phyloP scores from a whole-genome alignment of 2,888 invertebrate species.

The Luperina nickerlii region DNA sequence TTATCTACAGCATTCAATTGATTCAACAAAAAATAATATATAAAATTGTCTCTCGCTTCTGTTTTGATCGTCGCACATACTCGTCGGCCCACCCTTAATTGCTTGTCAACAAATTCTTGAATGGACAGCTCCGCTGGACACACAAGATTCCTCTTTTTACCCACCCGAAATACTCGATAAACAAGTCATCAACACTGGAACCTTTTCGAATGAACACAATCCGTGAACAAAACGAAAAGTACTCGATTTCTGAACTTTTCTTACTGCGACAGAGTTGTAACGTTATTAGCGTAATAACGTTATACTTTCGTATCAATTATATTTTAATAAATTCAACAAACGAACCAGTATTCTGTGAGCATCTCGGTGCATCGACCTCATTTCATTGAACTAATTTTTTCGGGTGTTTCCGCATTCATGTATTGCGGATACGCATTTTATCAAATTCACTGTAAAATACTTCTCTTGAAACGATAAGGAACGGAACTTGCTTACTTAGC shows the following conservation, averaged over 20 bases:
- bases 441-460: conserved; percentile 19
- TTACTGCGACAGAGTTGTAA: conserved; percentile 68
- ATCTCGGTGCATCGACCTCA: conserved; percentile 66
- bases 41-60: conserved; percentile 70
- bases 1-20: conserved; percentile 64
- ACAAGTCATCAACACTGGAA: conserved; percentile 80
- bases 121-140: conserved; percentile 81
- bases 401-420: conserved; percentile 40
- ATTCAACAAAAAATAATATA: conserved; percentile 67
- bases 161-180: conserved; percentile 80
- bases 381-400: conserved; percentile 58
- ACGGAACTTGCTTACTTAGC: background rate
- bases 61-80: conserved; percentile 69
- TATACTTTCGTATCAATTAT: conserved; percentile 74
- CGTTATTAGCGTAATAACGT: conserved; percentile 69
- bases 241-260: conserved; percentile 48
- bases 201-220: conserved; percentile 71
- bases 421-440: conserved; percentile 25
- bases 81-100: conserved; percentile 81
- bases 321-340: conserved; percentile 73
- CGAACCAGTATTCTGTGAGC: conserved; percentile 59
- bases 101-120: conserved; percentile 88
- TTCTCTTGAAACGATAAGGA: conserved; percentile 9
- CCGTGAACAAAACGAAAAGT: conserved; percentile 46
- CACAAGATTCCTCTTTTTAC: conserved; percentile 82